Base-by-base conservation (phyloP, 2,113 vertebrate genomes). In the Formicarius rufipectus region DNA sequence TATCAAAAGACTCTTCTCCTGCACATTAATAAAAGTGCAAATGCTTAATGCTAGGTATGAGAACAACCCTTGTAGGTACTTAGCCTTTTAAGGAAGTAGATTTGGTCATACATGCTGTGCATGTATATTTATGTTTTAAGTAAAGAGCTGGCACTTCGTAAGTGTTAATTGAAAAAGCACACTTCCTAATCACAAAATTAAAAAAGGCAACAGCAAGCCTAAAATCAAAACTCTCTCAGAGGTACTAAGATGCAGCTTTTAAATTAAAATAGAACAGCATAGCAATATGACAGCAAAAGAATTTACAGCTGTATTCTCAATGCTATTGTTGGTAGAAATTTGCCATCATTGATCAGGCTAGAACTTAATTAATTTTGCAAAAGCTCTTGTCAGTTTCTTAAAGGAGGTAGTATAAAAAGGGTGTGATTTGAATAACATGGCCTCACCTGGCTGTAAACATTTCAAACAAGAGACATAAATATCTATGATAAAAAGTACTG, bases 391-490 rank as follows among this genome's bases (percentile, higher is more conserved):
- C 87, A 77, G 59, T 80, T 87, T 94, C 73, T 89, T 81, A 85
- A 90, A 97, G 82, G 98, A 98, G 98, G 98, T 98, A 98, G 98
- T 90, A 94, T 52, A 87, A 91, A 83, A 94, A 94, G 27, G 81
- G 62, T 94, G 69, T 14, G 92, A 97, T 96, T 75, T 93, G 94
- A 97, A 90, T 94, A 97, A 94, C 50, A 92, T 64, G 87, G 93
- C 97, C 96, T 98, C 84, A 76, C 62, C 50, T 97, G 97, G 95
- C 91, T 98, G 97, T 98, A 98, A 98, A 98, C 98, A 97, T 97
- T 97, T 96, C 93, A 95, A 98, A 88, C 73, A 96, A 53, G 10
- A 86, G 73, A 95, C 91, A 93, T 85, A 97, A 97, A 96, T 96
- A 96, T 72, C 90, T 75, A 90, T 75, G 84, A 96, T 79, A 97